Evolutionary conservation across 2,888 invertebrate species (phyloP), one percentile per base, ranked within the genome.

Genomic region (Amphimallon solstitiale): DNA sequence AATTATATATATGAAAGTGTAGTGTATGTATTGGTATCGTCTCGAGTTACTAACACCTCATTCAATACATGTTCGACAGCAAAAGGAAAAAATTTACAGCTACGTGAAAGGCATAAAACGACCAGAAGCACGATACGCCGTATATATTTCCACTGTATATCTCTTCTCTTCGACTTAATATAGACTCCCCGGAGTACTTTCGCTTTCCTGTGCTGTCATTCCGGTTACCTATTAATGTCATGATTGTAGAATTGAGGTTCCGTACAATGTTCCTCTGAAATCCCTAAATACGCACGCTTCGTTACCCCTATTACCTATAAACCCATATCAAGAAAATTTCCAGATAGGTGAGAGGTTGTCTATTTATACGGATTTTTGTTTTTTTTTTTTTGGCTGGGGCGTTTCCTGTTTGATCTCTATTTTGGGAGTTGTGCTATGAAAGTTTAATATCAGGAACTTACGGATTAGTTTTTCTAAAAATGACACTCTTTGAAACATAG

Each of bases 201-300:
- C 56, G 29, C 45, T 59, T 59, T 59, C 34, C 45, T 23, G 15
- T 21, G 51, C 51, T 37, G 40, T 51, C 63, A 51, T 51, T 49
- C 43, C 40, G 63, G 51, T 63, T 63, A 51, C 63, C 63, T 63
- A 63, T 63, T 63, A 63, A 63, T 63, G 63, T 49, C 63, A 63
- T 63, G 51, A 51, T 63, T 63, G 34, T 40, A 35, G 63, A 23
- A 37, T 34, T 29, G 43, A 15, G 56, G 56, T 59, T 59, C 43
- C 15, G 23, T 43, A 38, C 15, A 59, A 59, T 59, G 45, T 45
- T 45, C 17, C 56, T 29, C 14, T 40, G 29, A 59, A 59, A 59
- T 59, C 56, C 56, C 56, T 43, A 43, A 59, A 59, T 59, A 59
- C 45, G 29, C 23, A 45, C 40, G 14, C 43, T 59, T 43, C 43